Evolutionary conservation across 2,797 vertebrate species (phyloP), one percentile per base, ranked within the genome.

Genomic region (Chlorospingus semifuscus): DNA sequence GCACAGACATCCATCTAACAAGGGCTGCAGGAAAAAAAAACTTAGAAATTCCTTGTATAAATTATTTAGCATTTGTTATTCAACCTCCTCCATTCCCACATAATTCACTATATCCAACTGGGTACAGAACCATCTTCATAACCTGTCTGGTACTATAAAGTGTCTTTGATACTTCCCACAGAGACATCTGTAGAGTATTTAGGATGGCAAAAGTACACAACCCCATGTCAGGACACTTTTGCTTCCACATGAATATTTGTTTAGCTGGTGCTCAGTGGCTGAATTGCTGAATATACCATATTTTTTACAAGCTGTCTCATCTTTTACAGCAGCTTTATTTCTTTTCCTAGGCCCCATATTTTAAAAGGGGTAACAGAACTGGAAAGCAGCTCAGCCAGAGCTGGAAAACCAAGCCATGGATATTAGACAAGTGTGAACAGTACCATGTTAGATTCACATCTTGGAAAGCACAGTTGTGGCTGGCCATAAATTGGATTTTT

Each of bases 1-100:
- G 46, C n/a, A 59, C 70, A 87, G 59, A 46, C 44, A 83, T 29
- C 65, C 39, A 44, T 69, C 69, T 91, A 75, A 65, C 20, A 86
- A 86, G 21, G 36, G 50, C 82, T 92, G 24, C 50, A 69, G 81
- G 52, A 72, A 83, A 87, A 21, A 44, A 44, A 84, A 82, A 46
- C 50, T 71, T 18, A 65, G 74, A 66, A 30, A 55, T 81, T 72
- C 52, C 63, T 90, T 49, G 47, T 59, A 72, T 86, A 94, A 94
- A 94, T 91, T 86, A 91, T 93, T 85, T 68, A 94, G 82, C 15
- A 32, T 55, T 65, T 83, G 65, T 78, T 93, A 93, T 84, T 79
- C 79, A 94, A 2, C 63, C 66, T 32, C 66, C 61, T 76, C 59
- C 74, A 76, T 75, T 94, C 86, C 68, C 72, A 91, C 9, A 2